Evolutionary conservation across 1,140 invertebrate species (phyloP), one percentile per base, ranked within the genome.

Genomic region (Formica exsecta): DNA sequence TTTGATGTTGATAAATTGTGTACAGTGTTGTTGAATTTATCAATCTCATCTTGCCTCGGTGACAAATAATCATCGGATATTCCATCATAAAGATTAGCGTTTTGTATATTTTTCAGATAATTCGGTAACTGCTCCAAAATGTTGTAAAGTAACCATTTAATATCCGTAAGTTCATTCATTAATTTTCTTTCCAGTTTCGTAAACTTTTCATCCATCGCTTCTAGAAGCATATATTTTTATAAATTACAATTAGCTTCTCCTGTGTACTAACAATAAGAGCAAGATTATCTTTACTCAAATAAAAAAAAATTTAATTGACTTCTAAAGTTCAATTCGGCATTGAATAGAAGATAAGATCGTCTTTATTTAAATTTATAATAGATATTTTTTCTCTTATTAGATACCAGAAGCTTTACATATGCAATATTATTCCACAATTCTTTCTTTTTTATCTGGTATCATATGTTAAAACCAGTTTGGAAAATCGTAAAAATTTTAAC

Each of bases 131-230:
- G 41, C n/a, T 83, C 83, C 13, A 88, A 25, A 22, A 86, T 11
- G 1, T 3, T 59, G 22, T 79, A 25, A 29, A 90, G 38, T 3
- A 90, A 38, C 25, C 29, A 44, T 16, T 88, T 90, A 7, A 90
- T 75, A 25, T 88, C 85, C 3, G 88, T 77, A 13, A 93, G 57
- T 73, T 89, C 65, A 2, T 71, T 64, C n/a, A 59, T 74, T 7
- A 93, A 65, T 0, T 36, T 79, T 13, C 68, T 87, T 54, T 93
- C 91, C 7, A 93, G 61, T 29, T 41, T 79, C 25, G 87, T 59
- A 8, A 94, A 80, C 9, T 85, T 91, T n/a, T 91, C 89, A 11
- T 89, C 87, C 48, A 94, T 87, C 2, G 62, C 74, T 51, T 92
- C 93, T 93, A 54, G 41, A 92, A 93, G 19, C 32, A 61, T 54